Evolutionary conservation across 2,888 invertebrate genomes (phyloP).

Genomic region (Azorinus chamasolen): DNA sequence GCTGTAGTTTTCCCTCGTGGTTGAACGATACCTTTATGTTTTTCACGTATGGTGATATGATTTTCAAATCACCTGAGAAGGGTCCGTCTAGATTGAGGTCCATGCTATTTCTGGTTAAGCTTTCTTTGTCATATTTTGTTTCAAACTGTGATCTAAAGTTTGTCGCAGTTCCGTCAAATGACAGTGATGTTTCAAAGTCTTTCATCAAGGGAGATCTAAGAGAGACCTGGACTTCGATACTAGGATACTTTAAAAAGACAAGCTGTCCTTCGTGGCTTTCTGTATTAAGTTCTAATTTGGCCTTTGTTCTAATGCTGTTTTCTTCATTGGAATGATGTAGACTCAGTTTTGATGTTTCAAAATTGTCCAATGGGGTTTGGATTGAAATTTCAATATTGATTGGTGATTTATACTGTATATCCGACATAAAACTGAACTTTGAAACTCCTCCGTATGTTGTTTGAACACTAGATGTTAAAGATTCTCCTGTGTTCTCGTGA

Average conservation of each 20-base stretch:
- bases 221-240: slow-evolving; percentile 38
- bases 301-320: slow-evolving; percentile 54
- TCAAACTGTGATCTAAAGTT: slow-evolving; percentile 31
- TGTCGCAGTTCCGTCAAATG: slow-evolving; percentile 9
- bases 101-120: slow-evolving; percentile 10
- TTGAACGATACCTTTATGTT: slow-evolving; percentile 29
- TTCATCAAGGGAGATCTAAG: slow-evolving; percentile 51
- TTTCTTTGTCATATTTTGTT: slow-evolving; percentile 24
- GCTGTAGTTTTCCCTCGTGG: slow-evolving; percentile 10
- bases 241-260: slow-evolving; percentile 29
- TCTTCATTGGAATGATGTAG: slow-evolving; percentile 44
- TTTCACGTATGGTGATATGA: slow-evolving; percentile 38
- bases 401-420: slow-evolving; percentile 33
- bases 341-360: slow-evolving; percentile 36
- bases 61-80: slow-evolving; percentile 32
- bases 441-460: too few species aligned
- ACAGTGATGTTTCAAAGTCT: slow-evolving; percentile 27
- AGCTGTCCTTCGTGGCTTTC: slow-evolving; percentile 51
- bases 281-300: slow-evolving; percentile 33
- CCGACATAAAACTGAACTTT: slow-evolving; percentile 37
- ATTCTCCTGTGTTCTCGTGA: too few species aligned
- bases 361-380: slow-evolving; percentile 51
- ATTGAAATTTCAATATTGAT: slow-evolving; percentile 20
- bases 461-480: too few species aligned
- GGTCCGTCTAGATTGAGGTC: slow-evolving; percentile 27